phyloP scores from a whole-genome alignment of 2,113 vertebrate species.

The Microtus oregoni region DNA sequence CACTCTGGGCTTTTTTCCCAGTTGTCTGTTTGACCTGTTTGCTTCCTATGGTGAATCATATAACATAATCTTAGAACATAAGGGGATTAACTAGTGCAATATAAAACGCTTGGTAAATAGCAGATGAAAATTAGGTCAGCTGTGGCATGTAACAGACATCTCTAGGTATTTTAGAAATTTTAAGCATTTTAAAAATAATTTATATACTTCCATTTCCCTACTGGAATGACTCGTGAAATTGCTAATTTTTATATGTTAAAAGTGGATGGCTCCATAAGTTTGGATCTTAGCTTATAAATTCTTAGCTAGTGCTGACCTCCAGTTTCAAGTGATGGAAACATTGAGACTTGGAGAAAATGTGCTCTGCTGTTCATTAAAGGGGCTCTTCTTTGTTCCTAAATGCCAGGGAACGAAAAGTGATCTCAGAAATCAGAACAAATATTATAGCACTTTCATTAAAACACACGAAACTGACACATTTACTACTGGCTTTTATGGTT shows the following conservation, averaged over 20 bases:
- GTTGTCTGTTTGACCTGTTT: constrained; percentile 42
- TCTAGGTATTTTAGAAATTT: not conserved
- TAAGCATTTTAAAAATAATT: constrained; percentile 48
- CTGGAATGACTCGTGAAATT: constrained; percentile 19
- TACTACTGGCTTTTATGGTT: constrained; percentile 71
- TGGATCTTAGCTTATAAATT: constrained; percentile 64
- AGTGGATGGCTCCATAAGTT: constrained; percentile 17
- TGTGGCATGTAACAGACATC: not conserved
- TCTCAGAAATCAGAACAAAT: constrained; percentile 70
- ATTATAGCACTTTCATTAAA: constrained; percentile 72
- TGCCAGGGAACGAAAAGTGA: constrained; percentile 64
- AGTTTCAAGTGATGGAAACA: constrained; percentile 50
- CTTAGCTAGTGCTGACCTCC: constrained; percentile 13
- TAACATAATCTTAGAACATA: constrained; percentile 30
- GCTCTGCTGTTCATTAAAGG: constrained; percentile 62
- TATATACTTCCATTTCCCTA: constrained; percentile 1
- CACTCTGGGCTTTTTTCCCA: constrained; percentile 22
- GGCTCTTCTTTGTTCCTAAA: constrained; percentile 62
- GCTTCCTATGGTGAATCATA: constrained; percentile 32
- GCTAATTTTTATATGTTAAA: constrained; percentile 19
- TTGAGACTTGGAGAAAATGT: constrained; percentile 61
- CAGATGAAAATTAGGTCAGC: constrained; percentile 9
- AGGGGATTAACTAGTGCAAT: not conserved
- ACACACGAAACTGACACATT: constrained; percentile 68
- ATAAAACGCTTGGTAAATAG: constrained; percentile 36